Base-by-base conservation (phyloP, 2,888 invertebrate species). In the Plebejus anna region DNA sequence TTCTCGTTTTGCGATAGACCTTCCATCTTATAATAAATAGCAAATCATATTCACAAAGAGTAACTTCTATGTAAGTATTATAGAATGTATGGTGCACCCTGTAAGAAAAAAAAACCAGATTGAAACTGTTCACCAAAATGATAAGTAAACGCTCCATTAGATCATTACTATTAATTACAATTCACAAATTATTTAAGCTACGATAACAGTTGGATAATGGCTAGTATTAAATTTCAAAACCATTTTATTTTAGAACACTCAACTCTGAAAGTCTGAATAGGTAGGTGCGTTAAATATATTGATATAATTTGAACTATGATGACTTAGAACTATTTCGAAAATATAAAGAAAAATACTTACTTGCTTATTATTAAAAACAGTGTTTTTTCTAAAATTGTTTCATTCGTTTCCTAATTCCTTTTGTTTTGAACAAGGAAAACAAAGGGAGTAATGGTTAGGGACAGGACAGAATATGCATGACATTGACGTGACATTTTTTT, bases 1-100 rank as follows among this genome's bases (percentile, higher is more conserved):
- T 94, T 94, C 80, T 94, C 90, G 87, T 95, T 95, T 85, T 94
- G 94, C 78, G 89, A 92, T 78, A 95, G 83, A 81, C 94, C 91
- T 89, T 96, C 96, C 94, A 95, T 92, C 77, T 71, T 75, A 22
- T n/a, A 75, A 22, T 5, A 59, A 75, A 36, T 42, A 75, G n/a
- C 16, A 59, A 59, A 42, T 28, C 57, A 73, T 73, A 72, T 47
- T 72, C 32, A 51, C 55, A 2, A 55, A 6, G 16, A 32, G 7
- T 6, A 16, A n/a, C 4, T 51, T 51, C n/a, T 13, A 32, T 55
- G 13, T 36, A 13, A 11, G 28, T 28, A 28, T 66, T 28, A 28
- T 4, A 32, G 66, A 11, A 66, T 36, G 66, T 66, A 36, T 36
- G 32, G 28, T 61, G 28, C 3, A 28, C 61, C 11, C 61, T 61